Conservation (phyloP, 1,140 invertebrate genomes). For the Trichonephila inaurata region DNA sequence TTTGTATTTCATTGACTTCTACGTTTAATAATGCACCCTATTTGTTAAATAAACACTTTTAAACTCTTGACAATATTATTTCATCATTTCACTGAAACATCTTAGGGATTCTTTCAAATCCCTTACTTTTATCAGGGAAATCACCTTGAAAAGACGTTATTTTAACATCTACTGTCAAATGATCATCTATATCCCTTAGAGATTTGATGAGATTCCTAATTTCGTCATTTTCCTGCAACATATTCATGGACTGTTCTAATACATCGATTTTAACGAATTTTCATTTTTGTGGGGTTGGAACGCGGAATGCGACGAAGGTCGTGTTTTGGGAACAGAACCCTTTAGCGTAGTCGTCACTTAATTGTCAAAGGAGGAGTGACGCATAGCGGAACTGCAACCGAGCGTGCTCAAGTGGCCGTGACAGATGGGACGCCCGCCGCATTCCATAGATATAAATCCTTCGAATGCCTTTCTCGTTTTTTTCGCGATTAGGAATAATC, state of each 20-base stretch:
- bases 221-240: too few species aligned
- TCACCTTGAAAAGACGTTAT: too few species aligned
- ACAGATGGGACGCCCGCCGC: neutral
- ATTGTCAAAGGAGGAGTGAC: constrained; percentile 16
- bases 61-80: too few species aligned
- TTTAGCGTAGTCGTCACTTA: constrained; percentile 10
- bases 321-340: neutral
- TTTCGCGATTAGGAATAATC: neutral
- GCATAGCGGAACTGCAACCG: constrained; percentile 64
- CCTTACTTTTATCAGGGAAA: too few species aligned
- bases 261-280: neutral
- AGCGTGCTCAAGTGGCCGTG: constrained; percentile 35
- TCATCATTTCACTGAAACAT: too few species aligned
- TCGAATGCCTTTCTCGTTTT: neutral
- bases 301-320: neutral
- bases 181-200: too few species aligned
- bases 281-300: neutral
- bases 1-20: too few species aligned
- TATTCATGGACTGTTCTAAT: neutral
- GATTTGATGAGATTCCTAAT: too few species aligned
- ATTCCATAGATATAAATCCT: neutral
- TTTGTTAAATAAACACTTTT: too few species aligned
- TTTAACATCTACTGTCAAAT: too few species aligned
- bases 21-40: too few species aligned
- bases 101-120: too few species aligned